Evolutionary conservation across 2,888 invertebrate species (phyloP), one percentile per base, ranked within the genome.

Genomic region (Leptodirus hochenwartii): DNA sequence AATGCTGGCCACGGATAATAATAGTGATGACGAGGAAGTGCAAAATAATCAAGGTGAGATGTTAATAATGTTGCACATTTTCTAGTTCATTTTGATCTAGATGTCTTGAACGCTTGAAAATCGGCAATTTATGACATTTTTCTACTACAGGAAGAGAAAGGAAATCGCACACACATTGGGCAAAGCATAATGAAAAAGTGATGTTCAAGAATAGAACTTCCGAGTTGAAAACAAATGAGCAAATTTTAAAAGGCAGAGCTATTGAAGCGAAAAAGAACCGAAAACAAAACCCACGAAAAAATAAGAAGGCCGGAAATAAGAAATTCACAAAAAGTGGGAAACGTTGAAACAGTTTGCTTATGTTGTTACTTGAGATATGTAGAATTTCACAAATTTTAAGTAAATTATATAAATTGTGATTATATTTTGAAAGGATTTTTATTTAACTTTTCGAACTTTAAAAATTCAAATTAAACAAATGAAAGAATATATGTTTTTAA

Each of bases 121-220:
- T 5, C n/a, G 10, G n/a, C 5, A 12, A 3, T 22, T 22, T 25
- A 23, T 27, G 10, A 25, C 8, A 23, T 15, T 23, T 17, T 31
- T 12, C 13, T 12, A n/a, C 6, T 20, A 8, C 8, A 20, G 20
- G 8, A 20, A 20, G 8, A 20, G 17, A 30, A 22, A 30, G 56
- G 49, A 59, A 51, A 8, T 61, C 66, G 0, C 66, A 73, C 32
- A 77, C 78, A 1, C 76, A 73, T 44, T 81, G 80, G 75, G 74
- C 74, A 27, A 69, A 74, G 27, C 78, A 81, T 51, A 84, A 82
- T 54, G 70, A 73, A 35, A 78, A 81, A 36, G 34, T 71, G 3
- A 66, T 69, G 38, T 55, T 63, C 34, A 72, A 72, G 50, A 62
- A 66, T 41, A 52, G 51, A 27, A 41, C 53, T 50, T 39, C 57